Evolutionary conservation across 2,888 invertebrate species (phyloP).

Genomic region (Plebejus anna): DNA sequence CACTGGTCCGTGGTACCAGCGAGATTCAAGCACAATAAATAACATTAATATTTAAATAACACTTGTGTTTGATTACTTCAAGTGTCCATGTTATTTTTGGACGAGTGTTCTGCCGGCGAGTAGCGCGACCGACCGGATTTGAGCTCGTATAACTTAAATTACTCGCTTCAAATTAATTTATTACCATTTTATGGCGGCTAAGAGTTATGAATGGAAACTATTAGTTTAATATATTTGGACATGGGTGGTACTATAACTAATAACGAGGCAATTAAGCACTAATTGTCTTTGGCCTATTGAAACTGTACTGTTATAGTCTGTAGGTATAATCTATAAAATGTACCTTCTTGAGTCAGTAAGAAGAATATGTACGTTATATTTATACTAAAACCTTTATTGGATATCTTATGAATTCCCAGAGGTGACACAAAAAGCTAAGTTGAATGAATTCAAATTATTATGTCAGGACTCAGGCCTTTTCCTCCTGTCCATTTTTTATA

Average conservation of each 20-base stretch:
- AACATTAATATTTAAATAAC: conserved; percentile 28
- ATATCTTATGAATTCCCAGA: no score
- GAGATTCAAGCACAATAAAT: conserved; percentile 20
- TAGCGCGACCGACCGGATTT: conserved; percentile 17
- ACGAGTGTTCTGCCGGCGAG: conserved; percentile 2
- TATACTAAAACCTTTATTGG: no score
- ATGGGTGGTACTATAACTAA: conserved; percentile 7
- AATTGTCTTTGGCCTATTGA: neutral
- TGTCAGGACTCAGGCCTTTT: no score
- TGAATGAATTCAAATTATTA: no score
- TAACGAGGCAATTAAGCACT: neutral
- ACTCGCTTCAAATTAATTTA: conserved; percentile 15
- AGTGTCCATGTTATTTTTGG: conserved; percentile 28
- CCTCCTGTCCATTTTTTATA: no score
- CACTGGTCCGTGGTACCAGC: neutral
- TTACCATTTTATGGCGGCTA: neutral
- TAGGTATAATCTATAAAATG: neutral
- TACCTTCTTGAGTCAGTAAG: neutral
- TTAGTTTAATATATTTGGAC: conserved; percentile 5
- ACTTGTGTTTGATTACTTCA: conserved; percentile 27
- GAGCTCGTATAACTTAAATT: conserved; percentile 16
- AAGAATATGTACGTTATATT: no score
- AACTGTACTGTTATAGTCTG: neutral
- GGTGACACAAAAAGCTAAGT: no score
- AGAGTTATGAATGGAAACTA: conserved; percentile 1